Percentiles rank a stretch among this genome's conserved stretches.
These are phyloP conservation scores for Semicossyphus pulcher DNA, from an alignment of 2,113 vertebrate species.

Conservation along the genomic window DNA sequence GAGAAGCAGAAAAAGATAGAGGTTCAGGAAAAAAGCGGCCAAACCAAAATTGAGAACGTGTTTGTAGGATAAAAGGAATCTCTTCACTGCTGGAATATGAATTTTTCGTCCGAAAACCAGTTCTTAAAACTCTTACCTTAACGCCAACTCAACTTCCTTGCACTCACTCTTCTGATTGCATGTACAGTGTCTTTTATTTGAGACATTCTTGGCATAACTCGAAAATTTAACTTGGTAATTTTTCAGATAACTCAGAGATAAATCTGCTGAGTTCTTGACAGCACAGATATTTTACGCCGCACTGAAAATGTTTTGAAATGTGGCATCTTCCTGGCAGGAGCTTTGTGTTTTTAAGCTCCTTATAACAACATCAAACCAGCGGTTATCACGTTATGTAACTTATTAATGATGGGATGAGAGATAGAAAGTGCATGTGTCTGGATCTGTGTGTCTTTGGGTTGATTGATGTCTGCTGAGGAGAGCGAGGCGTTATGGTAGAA, in stretches of 20 bases:
- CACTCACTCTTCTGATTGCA: no score
- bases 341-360: constrained; percentile 11
- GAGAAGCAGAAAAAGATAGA: constrained; percentile 10
- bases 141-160: not conserved
- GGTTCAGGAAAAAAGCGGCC: constrained; percentile 21
- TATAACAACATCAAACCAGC: not conserved
- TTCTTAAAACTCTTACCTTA: no score
- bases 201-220: not conserved
- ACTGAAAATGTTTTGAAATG: not conserved
- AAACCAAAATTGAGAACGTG: constrained; percentile 54
- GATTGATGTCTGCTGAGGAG: constrained; percentile 41
- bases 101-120: no score
- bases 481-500: constrained; percentile 23
- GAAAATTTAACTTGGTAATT: not conserved
- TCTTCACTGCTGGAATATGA: constrained; percentile 19
- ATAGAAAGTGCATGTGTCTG: constrained; percentile 34
- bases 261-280: not conserved
- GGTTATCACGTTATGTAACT: constrained; percentile 1
- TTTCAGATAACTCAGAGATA: not conserved
- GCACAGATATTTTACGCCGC: not conserved
- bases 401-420: constrained; percentile 18
- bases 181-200: not conserved
- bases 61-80: constrained; percentile 45
- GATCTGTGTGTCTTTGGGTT: constrained; percentile 33
- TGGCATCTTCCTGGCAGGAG: not conserved